phyloP scores from a whole-genome alignment of 1,140 invertebrate genomes.

The Ptiloglossa arizonensis region DNA sequence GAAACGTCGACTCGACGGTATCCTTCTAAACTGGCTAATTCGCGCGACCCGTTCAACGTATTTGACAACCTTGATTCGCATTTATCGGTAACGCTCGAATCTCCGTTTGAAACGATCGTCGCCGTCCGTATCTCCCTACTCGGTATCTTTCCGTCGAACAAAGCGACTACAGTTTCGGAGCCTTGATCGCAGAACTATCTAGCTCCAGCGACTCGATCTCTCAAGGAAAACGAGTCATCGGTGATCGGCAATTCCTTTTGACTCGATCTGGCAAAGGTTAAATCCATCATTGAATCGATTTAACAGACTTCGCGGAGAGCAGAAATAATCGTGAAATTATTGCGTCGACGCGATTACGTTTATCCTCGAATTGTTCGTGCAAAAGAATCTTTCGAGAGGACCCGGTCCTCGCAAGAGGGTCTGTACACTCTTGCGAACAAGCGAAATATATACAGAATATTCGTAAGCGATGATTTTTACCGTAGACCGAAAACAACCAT shows the following conservation, averaged over 20 bases:
- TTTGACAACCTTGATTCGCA: slow-evolving; percentile 32
- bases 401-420: too few relatives aligned
- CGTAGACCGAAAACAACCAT: too few relatives aligned
- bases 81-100: background rate
- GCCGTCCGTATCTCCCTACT: background rate
- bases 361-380: too few relatives aligned
- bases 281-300: background rate
- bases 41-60: background rate
- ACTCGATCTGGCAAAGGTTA: background rate
- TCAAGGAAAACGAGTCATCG: slow-evolving; percentile 41
- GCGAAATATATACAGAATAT: too few relatives aligned
- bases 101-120: background rate
- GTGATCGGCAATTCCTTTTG: background rate
- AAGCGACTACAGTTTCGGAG: background rate
- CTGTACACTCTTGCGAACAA: too few relatives aligned
- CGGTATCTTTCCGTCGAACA: background rate
- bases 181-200: background rate
- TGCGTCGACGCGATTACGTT: background rate
- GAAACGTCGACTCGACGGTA: background rate
- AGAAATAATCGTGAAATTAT: background rate
- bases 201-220: slow-evolving; percentile 22
- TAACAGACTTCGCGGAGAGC: background rate
- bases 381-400: too few relatives aligned
- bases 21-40: slow-evolving; percentile 1
- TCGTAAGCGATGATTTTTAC: too few relatives aligned